Conservation (phyloP, 2,113 vertebrate species). For the Cepphus grylle region DNA sequence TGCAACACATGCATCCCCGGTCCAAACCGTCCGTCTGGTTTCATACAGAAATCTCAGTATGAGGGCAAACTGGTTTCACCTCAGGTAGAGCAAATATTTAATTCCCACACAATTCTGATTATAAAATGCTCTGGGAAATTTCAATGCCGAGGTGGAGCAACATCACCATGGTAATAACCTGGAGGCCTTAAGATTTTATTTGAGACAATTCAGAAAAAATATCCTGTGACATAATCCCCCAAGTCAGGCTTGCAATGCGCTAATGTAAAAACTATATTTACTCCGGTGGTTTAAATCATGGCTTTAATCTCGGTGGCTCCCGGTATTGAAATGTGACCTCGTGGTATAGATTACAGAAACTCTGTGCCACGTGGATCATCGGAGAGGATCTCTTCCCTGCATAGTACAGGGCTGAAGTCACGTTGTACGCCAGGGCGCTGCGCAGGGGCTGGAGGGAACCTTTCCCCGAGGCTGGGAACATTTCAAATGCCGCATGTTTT, state of each 20-base stretch:
- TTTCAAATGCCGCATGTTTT: not conserved
- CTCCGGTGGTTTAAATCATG: conserved; percentile 19
- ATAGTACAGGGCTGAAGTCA: conserved; percentile 21
- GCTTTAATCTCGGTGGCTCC: conserved; percentile 27
- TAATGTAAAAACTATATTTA: conserved; percentile 52
- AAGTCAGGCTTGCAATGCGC: not conserved
- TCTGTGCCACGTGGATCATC: not conserved
- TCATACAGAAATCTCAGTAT: not conserved
- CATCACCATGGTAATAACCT: conserved; percentile 65
- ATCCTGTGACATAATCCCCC: conserved; percentile 30
- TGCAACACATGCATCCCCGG: not conserved
- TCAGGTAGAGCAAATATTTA: conserved; percentile 8
- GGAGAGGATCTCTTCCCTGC: not conserved
- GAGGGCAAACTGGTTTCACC: conserved; percentile 13
- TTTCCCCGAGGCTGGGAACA: not conserved
- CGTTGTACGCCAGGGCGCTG: not conserved
- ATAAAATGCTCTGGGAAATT: conserved; percentile 47
- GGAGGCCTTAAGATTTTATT: conserved; percentile 10
- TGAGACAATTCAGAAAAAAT: conserved; percentile 50
- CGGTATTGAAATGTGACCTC: conserved; percentile 15
- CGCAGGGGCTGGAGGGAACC: not conserved
- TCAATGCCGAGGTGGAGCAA: conserved; percentile 19
- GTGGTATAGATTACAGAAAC: conserved; percentile 18
- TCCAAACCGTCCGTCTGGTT: not conserved
- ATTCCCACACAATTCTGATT: not conserved